Evolutionary conservation across 35 echinoderm and acorn worm species (phyloP), one percentile per base, ranked within the genome.

Genomic region (Apostichopus californicus): DNA sequence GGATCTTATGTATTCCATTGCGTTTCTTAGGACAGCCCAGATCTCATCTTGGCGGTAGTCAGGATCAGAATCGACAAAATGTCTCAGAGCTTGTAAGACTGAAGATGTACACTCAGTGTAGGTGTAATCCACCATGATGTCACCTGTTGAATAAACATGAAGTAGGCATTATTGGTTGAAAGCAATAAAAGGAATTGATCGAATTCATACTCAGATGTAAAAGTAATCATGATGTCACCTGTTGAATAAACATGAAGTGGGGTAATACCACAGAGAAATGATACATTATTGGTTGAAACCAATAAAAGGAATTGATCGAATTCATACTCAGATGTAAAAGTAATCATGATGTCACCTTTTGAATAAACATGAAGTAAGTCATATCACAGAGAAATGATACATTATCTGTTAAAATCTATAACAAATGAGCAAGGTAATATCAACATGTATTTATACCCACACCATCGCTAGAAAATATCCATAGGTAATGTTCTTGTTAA

Each of bases 41-140:
- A 97, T 93, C 15, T 94, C 93, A 13, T 79, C 91, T 55, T 90
- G 79, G 28, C 93, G 73, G 57, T 92, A 92, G 5, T 97, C 93
- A 10, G 95, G 95, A 80, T 94, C 66, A 9, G 58, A 57, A 52
- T 92, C 91, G 10, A 79, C 79, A 73, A 94, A 97, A 28, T 97
- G 93, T 82, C 91, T 92, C 52, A 97, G 64, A 26, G 91, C 58
- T 83, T 93, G 95, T 78, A 97, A 90, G 1, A 95, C 94, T 65
- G 95, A 94, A 15, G 94, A 94, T 10, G 95, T 97, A 21, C 93
- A 93, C 57, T 97, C 95, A 53, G 94, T 93, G 66, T 97, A 97
- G 22, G 95, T 97, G 75, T 97, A 97, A 80, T 97, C 95, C 9
- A 97, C 92, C 95, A 97, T 95, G 77, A 97, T 95, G 63, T 97